Evolutionary conservation across 2,797 vertebrate species (phyloP).

Genomic region (Pyrocephalus nanus): DNA sequence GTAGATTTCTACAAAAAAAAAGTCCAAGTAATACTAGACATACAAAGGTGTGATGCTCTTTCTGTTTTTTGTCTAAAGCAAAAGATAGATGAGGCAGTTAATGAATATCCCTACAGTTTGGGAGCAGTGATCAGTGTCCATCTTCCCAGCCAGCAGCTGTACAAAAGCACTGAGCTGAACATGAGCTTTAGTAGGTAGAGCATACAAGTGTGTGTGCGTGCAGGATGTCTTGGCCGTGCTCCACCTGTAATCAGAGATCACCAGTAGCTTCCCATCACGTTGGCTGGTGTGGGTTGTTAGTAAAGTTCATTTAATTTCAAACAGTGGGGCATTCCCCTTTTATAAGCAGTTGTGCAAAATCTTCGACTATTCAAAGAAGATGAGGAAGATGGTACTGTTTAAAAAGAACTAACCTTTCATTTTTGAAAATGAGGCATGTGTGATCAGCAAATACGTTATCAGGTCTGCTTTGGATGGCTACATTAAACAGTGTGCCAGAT

Average conservation of each 20-base stretch:
- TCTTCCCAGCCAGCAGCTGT: neutral
- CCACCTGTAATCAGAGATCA: neutral
- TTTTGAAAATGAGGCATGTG: neutral
- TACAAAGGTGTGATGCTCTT: neutral
- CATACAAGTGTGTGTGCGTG: neutral
- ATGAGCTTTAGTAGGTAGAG: neutral
- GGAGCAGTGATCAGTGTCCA: neutral
- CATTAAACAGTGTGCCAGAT: neutral
- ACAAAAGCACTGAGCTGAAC: neutral
- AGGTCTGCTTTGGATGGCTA: neutral
- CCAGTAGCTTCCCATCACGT: neutral
- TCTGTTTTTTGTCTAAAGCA: neutral
- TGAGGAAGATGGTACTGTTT: neutral
- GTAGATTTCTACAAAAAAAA: neutral
- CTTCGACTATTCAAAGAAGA: neutral
- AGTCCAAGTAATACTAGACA: neutral
- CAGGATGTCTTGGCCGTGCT: neutral
- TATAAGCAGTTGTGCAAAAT: neutral
- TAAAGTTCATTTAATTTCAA: neutral
- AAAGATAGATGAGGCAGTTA: neutral
- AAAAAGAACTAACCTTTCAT: neutral
- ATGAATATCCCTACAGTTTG: neutral
- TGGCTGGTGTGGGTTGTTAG: neutral
- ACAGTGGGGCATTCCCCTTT: neutral
- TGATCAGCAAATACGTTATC: neutral